Evolutionary conservation across 1,140 invertebrate genomes (phyloP), one percentile per base, ranked within the genome.

Genomic region (Procambarus virginalis): DNA sequence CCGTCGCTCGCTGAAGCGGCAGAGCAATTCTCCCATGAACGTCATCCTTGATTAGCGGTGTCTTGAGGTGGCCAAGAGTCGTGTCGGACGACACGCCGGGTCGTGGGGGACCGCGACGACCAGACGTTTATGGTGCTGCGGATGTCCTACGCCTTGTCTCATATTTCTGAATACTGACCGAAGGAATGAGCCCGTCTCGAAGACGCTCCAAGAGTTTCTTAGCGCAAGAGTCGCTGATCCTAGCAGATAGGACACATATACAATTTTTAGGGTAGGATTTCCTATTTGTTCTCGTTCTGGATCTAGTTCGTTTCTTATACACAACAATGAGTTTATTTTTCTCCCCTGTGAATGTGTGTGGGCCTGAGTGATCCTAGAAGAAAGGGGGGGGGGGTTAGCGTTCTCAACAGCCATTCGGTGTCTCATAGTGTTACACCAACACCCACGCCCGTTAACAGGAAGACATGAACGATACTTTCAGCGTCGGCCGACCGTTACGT

Each of bases 401-500:
- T 60, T 75, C 51, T 55, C 73, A 48, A 55, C 60, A 64, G 22
- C 2, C 22, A 14, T 34, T 45, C 73, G 9, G 17, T 51, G 51
- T 77, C 58, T 76, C 88, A 51, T 22, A 89, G 79, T 83, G 88
- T 68, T 78, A 17, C 75, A 70, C 60, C 88, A 51, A 3, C 20
- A n/a, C 14, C n/a, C n/a, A 58, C 76, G 22, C 49, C 34, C 46
- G 14, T 14, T 34, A 78, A 14, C 17, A 10, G 46, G 20, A 34
- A n/a, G 1, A 45, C 8, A 22, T 68, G 88, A 89, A 68, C 88
- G 88, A 84, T 76, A 79, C 58, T 79, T 68, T 84, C n/a, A 45
- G 88, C n/a, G 6, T 34, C 22, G 45, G 4, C 48, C 76, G 88
- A 89, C 88, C 88, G 88, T 89, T 89, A 84, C 60, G 82, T 89